Evolutionary conservation across 2,113 vertebrate species (phyloP).

Genomic region (Grallaria varia): DNA sequence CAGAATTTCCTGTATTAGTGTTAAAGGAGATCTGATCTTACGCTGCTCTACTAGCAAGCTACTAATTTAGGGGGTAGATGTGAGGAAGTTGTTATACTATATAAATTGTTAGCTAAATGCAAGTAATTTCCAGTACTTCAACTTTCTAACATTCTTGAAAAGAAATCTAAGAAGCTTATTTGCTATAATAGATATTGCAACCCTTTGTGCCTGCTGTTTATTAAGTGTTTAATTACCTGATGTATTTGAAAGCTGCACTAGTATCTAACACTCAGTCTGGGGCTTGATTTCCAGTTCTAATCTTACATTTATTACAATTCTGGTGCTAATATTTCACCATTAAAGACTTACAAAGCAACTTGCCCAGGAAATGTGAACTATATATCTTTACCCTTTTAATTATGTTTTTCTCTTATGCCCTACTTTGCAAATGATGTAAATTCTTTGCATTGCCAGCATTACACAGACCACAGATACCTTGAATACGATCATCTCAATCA

Average conservation of each 20-base stretch:
- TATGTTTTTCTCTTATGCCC: not conserved
- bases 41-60: not conserved
- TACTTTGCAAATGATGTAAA: not conserved
- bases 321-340: not conserved
- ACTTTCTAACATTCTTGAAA: not conserved
- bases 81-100: not conserved
- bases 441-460: not conserved
- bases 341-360: not conserved
- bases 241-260: not conserved
- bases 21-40: not conserved
- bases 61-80: not conserved
- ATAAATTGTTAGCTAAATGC: not conserved
- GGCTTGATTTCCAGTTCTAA: not conserved
- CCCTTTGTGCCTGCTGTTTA: not conserved
- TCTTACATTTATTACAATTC: not conserved
- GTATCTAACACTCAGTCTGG: not conserved
- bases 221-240: conserved; percentile 34
- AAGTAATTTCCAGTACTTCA: not conserved
- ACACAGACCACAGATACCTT: not conserved
- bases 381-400: not conserved
- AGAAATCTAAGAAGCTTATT: not conserved
- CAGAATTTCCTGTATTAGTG: not conserved
- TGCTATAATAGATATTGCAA: not conserved
- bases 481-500: not conserved
- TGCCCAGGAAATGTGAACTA: not conserved